These are phyloP conservation scores for Porphyrio hochstetteri DNA, from an alignment of 2,113 vertebrate species.

Conservation along the genomic window DNA sequence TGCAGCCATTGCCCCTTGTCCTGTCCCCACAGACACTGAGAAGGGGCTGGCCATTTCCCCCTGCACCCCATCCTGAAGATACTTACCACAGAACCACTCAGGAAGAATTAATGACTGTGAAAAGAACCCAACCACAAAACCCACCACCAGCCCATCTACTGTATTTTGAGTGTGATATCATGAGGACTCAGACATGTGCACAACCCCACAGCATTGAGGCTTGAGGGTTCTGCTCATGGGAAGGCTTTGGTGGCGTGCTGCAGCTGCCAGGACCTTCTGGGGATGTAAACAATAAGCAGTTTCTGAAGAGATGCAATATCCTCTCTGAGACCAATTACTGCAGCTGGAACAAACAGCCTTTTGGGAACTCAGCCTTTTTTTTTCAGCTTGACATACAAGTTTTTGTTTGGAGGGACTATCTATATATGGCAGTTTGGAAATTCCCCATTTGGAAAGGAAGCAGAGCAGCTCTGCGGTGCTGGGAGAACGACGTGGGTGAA, in stretches of 20 bases:
- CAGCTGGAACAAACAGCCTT: conserved; percentile 35
- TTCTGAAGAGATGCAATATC: conserved; percentile 24
- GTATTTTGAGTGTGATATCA: fast-evolving
- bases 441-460: not conserved
- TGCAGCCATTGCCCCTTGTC: no score
- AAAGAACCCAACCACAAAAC: not conserved
- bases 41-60: no score
- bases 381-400: not conserved
- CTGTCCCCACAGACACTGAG: no score
- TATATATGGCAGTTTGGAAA: conserved; percentile 32
- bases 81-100: not conserved
- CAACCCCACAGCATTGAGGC: not conserved
- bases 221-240: not conserved
- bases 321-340: not conserved
- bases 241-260: not conserved
- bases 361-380: not conserved
- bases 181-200: not conserved
- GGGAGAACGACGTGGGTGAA: fast-evolving
- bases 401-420: not conserved
- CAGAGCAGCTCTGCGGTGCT: not conserved
- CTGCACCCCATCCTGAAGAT: no score
- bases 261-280: not conserved
- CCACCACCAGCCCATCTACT: fast-evolving
- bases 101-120: fast-evolving
- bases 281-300: not conserved